A percentile compares a stretch with the other conserved stretches of the same genome.
Evolutionary conservation across 2,888 invertebrate genomes (phyloP).

Genomic region (Orchesellides sinensis): DNA sequence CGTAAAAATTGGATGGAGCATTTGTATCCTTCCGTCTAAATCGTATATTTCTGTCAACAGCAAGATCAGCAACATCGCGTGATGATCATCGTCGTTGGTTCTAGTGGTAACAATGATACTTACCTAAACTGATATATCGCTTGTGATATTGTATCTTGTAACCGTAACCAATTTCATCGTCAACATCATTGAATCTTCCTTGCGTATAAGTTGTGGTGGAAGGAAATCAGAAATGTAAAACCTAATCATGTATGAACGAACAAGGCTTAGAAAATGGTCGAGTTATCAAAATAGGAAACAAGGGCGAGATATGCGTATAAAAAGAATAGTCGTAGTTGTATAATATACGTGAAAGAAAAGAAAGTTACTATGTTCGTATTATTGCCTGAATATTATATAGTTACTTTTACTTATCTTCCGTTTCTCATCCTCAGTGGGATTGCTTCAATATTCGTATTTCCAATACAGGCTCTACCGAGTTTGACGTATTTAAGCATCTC

Average conservation of each 20-base stretch:
- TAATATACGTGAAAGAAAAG: too few relatives aligned
- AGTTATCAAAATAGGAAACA: too few relatives aligned
- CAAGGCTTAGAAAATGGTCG: not conserved
- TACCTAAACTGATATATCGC: not conserved
- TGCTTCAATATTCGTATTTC: not conserved
- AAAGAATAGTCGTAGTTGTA: too few relatives aligned
- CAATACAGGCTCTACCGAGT: too few relatives aligned
- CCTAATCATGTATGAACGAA: constrained; percentile 8
- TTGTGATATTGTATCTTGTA: constrained; percentile 32
- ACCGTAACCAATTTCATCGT: constrained; percentile 61
- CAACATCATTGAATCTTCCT: constrained; percentile 50
- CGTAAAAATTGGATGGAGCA: constrained; percentile 20
- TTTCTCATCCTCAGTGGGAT: too few relatives aligned
- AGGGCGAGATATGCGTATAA: too few relatives aligned
- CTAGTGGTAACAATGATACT: not conserved
- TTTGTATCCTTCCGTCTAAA: constrained; percentile 38
- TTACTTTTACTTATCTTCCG: not conserved
- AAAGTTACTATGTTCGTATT: too few relatives aligned
- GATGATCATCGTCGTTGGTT: not conserved
- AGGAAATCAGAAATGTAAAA: not conserved
- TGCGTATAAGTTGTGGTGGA: not conserved
- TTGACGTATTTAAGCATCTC: not conserved
- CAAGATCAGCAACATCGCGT: not conserved
- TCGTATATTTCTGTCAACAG: constrained; percentile 43
- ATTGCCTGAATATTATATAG: not conserved